These are phyloP conservation scores for Pampus argenteus DNA, from an alignment of 2,797 vertebrate genomes.

Conservation along the genomic window DNA sequence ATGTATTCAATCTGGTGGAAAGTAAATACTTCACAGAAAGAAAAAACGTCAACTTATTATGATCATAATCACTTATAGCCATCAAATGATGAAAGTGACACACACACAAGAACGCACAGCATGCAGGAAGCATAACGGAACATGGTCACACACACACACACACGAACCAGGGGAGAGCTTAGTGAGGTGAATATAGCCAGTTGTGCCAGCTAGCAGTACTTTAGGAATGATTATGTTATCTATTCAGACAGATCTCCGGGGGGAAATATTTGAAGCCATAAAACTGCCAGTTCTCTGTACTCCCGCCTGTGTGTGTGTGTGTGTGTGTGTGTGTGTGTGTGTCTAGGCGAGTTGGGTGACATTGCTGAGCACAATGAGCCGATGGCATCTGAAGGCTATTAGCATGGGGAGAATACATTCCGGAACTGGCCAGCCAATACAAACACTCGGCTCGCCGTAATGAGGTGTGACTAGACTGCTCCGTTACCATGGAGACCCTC, in stretches of 20 bases:
- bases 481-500: slow-evolving; percentile 81
- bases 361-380: slow-evolving; percentile 78
- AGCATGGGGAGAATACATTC: slow-evolving; percentile 83
- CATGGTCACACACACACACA: slow-evolving; percentile 25
- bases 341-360: slow-evolving; percentile 60
- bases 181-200: slow-evolving; percentile 47
- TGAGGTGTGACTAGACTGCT: slow-evolving; percentile 83
- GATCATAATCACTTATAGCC: background rate
- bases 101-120: slow-evolving; percentile 15
- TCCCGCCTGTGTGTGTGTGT: background rate
- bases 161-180: slow-evolving; percentile 34
- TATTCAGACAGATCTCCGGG: slow-evolving; percentile 74
- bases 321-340: slow-evolving; percentile 32
- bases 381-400: slow-evolving; percentile 84
- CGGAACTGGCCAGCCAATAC: slow-evolving; percentile 81
- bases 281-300: slow-evolving; percentile 65
- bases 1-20: background rate
- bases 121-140: slow-evolving; percentile 4
- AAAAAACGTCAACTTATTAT: background rate
- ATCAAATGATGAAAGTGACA: slow-evolving; percentile 5
- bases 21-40: background rate
- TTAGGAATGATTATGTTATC: slow-evolving; percentile 74
- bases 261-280: slow-evolving; percentile 71
- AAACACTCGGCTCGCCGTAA: slow-evolving; percentile 80
- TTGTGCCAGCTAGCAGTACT: slow-evolving; percentile 58